Conservation (phyloP, 2,888 invertebrate genomes). For the Lithophane socia region DNA sequence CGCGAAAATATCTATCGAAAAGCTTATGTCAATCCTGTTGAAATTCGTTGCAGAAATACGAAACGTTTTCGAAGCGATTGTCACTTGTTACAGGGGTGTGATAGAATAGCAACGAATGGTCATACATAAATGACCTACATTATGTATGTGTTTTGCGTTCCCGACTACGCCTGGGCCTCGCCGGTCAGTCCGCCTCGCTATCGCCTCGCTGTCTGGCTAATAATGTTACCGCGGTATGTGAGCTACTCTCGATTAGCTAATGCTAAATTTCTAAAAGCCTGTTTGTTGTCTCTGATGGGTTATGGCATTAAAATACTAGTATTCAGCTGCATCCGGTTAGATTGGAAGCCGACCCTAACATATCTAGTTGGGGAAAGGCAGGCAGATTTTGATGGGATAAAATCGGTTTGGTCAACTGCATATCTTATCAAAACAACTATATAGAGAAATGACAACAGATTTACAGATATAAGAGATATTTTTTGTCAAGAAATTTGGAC, state of each 20-base stretch:
- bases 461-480: neutral
- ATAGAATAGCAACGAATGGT: neutral
- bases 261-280: too few species aligned
- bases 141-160: neutral
- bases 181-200: too few species aligned
- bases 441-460: neutral
- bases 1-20: too few species aligned
- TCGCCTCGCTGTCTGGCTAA: neutral
- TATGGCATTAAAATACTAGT: too few species aligned
- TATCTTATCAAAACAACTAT: neutral
- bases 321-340: too few species aligned
- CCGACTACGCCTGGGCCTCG: neutral
- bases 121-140: neutral
- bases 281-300: too few species aligned
- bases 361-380: too few species aligned
- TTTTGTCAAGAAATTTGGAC: neutral
- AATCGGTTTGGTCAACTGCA: too few species aligned
- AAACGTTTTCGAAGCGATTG: too few species aligned
- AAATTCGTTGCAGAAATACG: too few species aligned
- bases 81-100: neutral
- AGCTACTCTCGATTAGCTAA: neutral
- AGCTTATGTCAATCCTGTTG: too few species aligned
- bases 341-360: too few species aligned
- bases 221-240: neutral
- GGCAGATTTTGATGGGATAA: neutral